These are phyloP conservation scores for Telmatochromis sp. DNA, from an alignment of 2,113 vertebrate species.

Conservation along the genomic window DNA sequence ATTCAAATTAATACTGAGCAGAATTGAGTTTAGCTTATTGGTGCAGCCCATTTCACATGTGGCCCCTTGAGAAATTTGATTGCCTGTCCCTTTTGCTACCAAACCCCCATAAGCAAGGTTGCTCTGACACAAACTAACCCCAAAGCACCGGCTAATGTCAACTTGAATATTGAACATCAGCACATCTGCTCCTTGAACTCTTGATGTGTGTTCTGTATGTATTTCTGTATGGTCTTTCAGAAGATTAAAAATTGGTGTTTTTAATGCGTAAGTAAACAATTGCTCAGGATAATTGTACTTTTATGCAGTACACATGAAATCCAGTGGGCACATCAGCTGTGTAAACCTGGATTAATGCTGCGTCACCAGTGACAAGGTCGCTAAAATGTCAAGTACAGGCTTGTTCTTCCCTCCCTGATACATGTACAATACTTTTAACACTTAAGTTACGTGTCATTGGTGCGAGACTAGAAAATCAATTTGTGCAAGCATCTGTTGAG, in stretches of 20 bases:
- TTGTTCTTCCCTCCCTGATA: background rate
- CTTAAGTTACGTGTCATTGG: background rate
- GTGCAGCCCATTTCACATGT: background rate
- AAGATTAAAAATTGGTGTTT: background rate
- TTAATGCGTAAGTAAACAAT: background rate
- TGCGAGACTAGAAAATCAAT: slow-evolving; percentile 42
- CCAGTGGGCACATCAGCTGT: background rate
- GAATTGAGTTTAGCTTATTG: background rate
- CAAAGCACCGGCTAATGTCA: background rate
- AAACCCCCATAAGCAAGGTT: background rate
- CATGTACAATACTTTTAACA: slow-evolving; percentile 11
- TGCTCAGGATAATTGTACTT: background rate
- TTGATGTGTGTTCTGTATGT: background rate
- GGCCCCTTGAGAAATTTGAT: background rate
- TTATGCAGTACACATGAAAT: background rate
- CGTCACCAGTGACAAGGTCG: slow-evolving; percentile 34
- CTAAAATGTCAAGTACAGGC: background rate
- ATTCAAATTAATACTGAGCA: background rate
- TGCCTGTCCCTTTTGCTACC: background rate
- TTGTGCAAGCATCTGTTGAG: slow-evolving; percentile 32
- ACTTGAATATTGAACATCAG: background rate
- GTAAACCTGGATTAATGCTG: slow-evolving; percentile 2
- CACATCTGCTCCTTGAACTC: background rate
- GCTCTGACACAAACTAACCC: background rate
- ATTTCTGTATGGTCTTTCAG: background rate